These are phyloP conservation scores for Entelurus aequoreus DNA, from an alignment of 2,113 vertebrate genomes.

Conservation along the genomic window DNA sequence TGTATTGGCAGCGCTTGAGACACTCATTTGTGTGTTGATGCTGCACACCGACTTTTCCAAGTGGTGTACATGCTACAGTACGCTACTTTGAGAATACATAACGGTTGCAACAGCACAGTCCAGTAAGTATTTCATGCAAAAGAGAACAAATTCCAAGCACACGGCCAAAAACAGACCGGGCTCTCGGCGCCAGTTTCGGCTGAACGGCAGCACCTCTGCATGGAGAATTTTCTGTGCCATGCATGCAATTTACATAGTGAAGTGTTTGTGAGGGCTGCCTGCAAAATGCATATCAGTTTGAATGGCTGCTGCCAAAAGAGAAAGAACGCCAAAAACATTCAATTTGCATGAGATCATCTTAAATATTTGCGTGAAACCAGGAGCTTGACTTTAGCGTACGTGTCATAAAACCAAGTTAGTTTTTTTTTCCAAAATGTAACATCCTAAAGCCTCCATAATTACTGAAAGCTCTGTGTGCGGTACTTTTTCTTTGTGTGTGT, in stretches of 20 bases:
- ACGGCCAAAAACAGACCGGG: too few species aligned
- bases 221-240: constrained; percentile 22
- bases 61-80: too few species aligned
- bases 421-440: constrained; percentile 18
- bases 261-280: neutral
- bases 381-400: neutral
- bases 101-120: too few species aligned
- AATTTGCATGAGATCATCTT: constrained; percentile 24
- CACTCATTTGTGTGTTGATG: too few species aligned
- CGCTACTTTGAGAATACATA: too few species aligned
- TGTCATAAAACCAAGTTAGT: constrained; percentile 17
- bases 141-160: too few species aligned
- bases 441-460: constrained; percentile 24
- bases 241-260: constrained; percentile 21
- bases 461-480: constrained; percentile 2
- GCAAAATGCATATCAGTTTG: constrained; percentile 13
- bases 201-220: constrained; percentile 2
- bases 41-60: too few species aligned
- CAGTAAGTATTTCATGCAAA: too few species aligned
- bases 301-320: neutral
- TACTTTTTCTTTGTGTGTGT: constrained; percentile 1
- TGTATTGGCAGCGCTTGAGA: too few species aligned
- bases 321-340: neutral
- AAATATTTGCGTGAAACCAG: constrained; percentile 3
- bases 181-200: neutral